Percentiles rank a stretch among this genome's conserved stretches.
These are phyloP conservation scores for Cheilosia pagana DNA, from an alignment of 2,888 invertebrate genomes.

Conservation along the genomic window DNA sequence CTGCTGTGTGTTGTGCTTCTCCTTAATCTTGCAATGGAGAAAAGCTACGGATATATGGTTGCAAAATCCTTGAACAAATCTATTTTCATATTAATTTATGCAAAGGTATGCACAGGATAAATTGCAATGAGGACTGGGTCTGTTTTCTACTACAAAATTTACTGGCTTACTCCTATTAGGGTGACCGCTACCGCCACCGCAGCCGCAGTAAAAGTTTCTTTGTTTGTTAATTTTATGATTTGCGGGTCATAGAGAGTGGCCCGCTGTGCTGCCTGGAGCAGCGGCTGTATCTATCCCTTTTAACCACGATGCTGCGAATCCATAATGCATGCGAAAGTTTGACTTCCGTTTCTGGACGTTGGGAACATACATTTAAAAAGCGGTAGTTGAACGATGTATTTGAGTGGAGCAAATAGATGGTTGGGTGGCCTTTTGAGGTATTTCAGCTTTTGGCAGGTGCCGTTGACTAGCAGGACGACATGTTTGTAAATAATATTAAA, in stretches of 20 bases:
- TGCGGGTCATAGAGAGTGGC: slow-evolving; percentile 58
- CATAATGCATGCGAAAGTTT: slow-evolving; percentile 64
- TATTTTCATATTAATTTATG: slow-evolving; percentile 73
- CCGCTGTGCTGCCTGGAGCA: slow-evolving; percentile 9
- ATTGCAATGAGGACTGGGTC: slow-evolving; percentile 48
- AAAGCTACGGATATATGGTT: neutral
- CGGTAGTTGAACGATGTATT: neutral
- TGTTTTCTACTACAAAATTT: neutral
- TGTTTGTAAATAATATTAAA: too few relatives aligned
- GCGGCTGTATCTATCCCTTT: slow-evolving; percentile 11
- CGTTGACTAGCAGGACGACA: too few relatives aligned
- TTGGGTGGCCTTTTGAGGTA: too few relatives aligned
- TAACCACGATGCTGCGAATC: slow-evolving; percentile 49
- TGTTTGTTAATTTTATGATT: slow-evolving; percentile 68
- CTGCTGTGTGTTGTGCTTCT: neutral
- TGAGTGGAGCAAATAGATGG: too few relatives aligned
- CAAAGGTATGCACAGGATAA: slow-evolving; percentile 69
- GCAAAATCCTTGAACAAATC: slow-evolving; percentile 43
- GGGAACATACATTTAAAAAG: neutral
- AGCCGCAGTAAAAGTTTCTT: slow-evolving; percentile 53
- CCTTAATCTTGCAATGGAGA: slow-evolving; percentile 7
- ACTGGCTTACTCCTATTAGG: neutral
- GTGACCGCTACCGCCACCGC: neutral
- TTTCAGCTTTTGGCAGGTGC: too few relatives aligned
- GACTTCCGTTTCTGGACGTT: slow-evolving; percentile 32